These are phyloP conservation scores for Liparis tanakae DNA, from an alignment of 2,797 vertebrate species.

Conservation along the genomic window DNA sequence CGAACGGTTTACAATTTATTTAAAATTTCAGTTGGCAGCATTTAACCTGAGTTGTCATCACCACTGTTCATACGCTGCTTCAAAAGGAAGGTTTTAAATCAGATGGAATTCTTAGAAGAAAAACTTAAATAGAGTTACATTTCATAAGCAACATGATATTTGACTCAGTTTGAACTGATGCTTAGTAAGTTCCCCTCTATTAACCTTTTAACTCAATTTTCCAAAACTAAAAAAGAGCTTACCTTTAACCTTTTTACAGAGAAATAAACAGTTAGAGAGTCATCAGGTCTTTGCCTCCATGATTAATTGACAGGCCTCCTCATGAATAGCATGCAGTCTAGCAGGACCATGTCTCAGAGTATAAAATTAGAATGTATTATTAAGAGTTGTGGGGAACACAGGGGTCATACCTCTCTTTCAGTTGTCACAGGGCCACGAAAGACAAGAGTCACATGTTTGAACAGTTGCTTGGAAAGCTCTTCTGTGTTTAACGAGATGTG, in stretches of 20 bases:
- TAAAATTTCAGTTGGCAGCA: constrained; percentile 32
- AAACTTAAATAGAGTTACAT: background rate
- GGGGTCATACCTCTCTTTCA: constrained; percentile 49
- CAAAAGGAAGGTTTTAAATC: background rate
- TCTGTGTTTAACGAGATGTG: constrained; percentile 3
- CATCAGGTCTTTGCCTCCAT: constrained; percentile 25
- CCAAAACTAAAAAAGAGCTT: no score
- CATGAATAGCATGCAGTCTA: constrained; percentile 66
- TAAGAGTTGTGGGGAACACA: constrained; percentile 49
- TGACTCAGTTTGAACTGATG: background rate
- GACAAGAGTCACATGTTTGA: constrained; percentile 53
- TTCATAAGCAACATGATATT: background rate
- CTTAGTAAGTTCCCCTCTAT: constrained; percentile 1
- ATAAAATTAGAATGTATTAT: constrained; percentile 78
- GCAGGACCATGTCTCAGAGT: constrained; percentile 60
- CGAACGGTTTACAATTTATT: constrained; percentile 22
- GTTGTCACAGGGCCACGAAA: constrained; percentile 55
- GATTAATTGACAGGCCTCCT: constrained; percentile 58
- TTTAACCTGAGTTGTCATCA: background rate
- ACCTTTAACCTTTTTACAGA: constrained; percentile 13
- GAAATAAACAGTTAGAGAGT: constrained; percentile 4
- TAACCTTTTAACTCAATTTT: no score
- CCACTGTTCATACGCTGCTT: background rate
- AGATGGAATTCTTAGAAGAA: background rate
- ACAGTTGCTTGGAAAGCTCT: constrained; percentile 14